phyloP scores from a whole-genome alignment of 2,888 invertebrate genomes.

The Cheilosia impressa region DNA sequence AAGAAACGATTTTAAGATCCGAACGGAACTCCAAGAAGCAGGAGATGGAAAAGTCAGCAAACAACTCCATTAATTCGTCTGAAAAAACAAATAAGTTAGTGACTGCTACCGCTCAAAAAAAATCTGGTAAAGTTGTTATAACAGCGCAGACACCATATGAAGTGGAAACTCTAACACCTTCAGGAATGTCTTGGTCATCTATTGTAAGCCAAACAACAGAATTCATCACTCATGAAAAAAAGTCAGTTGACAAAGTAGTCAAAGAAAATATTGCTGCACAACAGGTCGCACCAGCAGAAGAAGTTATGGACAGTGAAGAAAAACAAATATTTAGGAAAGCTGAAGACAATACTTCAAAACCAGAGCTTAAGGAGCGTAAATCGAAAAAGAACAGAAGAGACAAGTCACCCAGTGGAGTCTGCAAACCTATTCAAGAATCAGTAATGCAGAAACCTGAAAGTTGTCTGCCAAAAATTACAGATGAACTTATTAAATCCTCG shows the following conservation, averaged over 20 bases:
- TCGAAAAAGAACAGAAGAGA: neutral
- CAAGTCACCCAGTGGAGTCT: neutral
- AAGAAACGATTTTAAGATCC: neutral
- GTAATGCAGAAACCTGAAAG: too few species aligned
- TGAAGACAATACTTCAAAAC: neutral
- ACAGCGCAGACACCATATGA: neutral
- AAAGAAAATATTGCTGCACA: neutral
- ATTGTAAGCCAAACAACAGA: conserved; percentile 49
- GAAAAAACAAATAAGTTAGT: neutral
- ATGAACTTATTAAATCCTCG: neutral
- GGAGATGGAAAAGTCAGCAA: neutral
- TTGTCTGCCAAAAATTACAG: neutral
- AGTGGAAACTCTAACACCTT: neutral
- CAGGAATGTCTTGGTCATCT: conserved; percentile 12
- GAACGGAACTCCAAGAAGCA: neutral
- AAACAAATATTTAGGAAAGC: too few species aligned
- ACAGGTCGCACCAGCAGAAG: neutral
- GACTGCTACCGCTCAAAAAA: too few species aligned
- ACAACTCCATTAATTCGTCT: neutral
- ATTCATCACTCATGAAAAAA: neutral
- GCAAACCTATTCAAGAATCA: neutral
- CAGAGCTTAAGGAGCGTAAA: neutral
- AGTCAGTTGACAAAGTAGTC: neutral
- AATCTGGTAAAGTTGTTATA: neutral
- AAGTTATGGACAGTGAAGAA: too few species aligned